These are phyloP conservation scores for Zingel zingel DNA, from an alignment of 2,113 vertebrate genomes.

Conservation along the genomic window DNA sequence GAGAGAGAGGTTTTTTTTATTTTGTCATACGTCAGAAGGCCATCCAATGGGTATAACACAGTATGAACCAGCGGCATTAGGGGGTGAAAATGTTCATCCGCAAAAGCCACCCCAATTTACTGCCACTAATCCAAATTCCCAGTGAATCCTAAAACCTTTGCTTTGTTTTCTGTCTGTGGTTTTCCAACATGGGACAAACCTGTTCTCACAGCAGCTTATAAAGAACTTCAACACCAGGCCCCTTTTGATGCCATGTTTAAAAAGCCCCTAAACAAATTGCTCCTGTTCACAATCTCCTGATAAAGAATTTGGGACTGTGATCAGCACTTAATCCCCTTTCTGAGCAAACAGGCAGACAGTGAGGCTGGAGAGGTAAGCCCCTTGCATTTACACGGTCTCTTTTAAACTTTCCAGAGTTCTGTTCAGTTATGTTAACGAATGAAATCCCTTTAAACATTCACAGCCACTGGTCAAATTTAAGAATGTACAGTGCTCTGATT, in stretches of 20 bases:
- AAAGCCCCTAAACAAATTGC: slow-evolving; percentile 78
- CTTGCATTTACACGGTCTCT: slow-evolving; percentile 67
- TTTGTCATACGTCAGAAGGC: not conserved
- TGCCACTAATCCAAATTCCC: slow-evolving; percentile 48
- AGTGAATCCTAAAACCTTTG: slow-evolving; percentile 30
- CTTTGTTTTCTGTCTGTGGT: slow-evolving; percentile 39
- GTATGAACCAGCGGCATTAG: not conserved
- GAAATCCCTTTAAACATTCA: slow-evolving; percentile 73
- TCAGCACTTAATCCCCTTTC: slow-evolving; percentile 74
- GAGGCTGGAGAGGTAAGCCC: slow-evolving; percentile 69
- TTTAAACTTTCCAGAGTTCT: slow-evolving; percentile 53
- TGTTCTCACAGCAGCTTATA: slow-evolving; percentile 76
- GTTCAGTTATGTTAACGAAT: slow-evolving; percentile 68
- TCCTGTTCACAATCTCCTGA: slow-evolving; percentile 73
- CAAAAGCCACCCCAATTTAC: slow-evolving; percentile 34
- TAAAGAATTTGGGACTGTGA: slow-evolving; percentile 68
- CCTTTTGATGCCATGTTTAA: slow-evolving; percentile 68
- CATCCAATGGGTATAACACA: not conserved
- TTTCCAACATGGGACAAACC: slow-evolving; percentile 48
- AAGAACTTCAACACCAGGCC: slow-evolving; percentile 58
- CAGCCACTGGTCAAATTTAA: slow-evolving; percentile 45
- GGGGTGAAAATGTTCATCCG: not conserved
- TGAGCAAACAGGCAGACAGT: slow-evolving; percentile 65
- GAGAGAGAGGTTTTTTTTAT: slow-evolving; percentile 9
- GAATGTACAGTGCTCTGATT: slow-evolving; percentile 54